Conservation (phyloP, 2,888 invertebrate genomes). For the Glaucopsyche alexis region DNA sequence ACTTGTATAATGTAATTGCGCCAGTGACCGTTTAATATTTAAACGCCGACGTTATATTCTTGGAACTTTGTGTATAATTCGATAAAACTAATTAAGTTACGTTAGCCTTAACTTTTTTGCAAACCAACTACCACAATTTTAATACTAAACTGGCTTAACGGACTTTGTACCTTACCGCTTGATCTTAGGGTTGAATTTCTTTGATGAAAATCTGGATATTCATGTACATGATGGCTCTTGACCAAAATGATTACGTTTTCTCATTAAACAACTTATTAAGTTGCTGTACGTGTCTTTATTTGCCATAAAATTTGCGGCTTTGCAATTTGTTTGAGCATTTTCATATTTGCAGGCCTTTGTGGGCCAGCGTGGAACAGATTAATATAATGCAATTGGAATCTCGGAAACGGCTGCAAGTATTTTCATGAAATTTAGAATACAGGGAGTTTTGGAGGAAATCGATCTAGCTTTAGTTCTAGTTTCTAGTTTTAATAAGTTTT, state of each 20-base stretch:
- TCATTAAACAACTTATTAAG: slow-evolving; percentile 13
- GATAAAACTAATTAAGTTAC: not conserved
- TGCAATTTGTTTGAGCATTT: not conserved
- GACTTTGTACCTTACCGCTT: not conserved
- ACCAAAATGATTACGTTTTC: not conserved
- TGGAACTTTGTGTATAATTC: not conserved
- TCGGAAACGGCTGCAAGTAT: too few species aligned
- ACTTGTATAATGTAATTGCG: not conserved
- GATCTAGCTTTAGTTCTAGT: too few species aligned
- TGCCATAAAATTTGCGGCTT: not conserved
- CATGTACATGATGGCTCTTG: not conserved
- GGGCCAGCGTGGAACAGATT: too few species aligned
- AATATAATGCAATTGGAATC: too few species aligned
- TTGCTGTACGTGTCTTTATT: not conserved
- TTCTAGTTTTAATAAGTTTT: too few species aligned
- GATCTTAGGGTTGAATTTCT: not conserved
- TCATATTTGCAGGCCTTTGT: not conserved
- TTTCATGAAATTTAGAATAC: too few species aligned
- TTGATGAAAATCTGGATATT: not conserved
- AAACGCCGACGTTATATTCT: not conserved
- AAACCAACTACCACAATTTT: not conserved
- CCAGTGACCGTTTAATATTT: not conserved
- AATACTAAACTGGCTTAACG: not conserved
- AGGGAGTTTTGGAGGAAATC: too few species aligned
- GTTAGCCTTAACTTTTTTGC: not conserved